Evolutionary conservation across 2,113 vertebrate species (phyloP), one percentile per base, ranked within the genome.

Genomic region (Crotalus horridus): DNA sequence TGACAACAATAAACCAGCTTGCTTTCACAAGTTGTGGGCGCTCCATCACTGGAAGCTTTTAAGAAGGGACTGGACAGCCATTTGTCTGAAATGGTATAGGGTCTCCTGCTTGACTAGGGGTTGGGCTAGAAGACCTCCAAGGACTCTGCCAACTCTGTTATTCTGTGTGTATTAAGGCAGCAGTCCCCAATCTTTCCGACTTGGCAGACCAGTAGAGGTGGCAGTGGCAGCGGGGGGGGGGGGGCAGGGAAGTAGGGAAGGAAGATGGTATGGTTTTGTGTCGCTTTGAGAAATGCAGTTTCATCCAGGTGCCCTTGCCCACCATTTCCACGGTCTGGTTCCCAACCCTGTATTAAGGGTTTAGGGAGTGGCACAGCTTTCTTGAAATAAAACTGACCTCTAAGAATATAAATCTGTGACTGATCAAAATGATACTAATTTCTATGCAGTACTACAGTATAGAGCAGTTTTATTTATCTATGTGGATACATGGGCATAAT

Each of bases 221-320:
- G 2, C 20, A 33, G 43, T 8, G 43, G 20, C 2, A 23, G 33
- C 0, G 5, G 17, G 10, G 29, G 3, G 3, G n/a, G 4, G 2
- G 20, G 17, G n/a, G 11, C 2, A 3, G n/a, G 5, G 2, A 3
- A 3, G 1, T 51, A 9, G 53, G 53, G 29, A 4, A n/a, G 61
- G 61, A 69, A 69, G 61, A 69, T 26, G 29, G 61, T 29, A 69
- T 69, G 11, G 26, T 69, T n/a, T n/a, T 0, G 4, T 69, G 29
- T 0, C 0, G 11, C 61, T 69, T 69, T 69, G 26, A 69, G 26
- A 69, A 69, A 69, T n/a, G 29, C 29, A 64, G 61, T 12, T 69
- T 69, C 4, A 0, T 29, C 24, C 6, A 7, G 24, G 23, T 59
- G 23, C 24, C 24, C 23, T 59, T 8, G 29, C 26, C 1, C 61